Evolutionary conservation across 1,140 invertebrate species (phyloP).

Genomic region (Mya arenaria): DNA sequence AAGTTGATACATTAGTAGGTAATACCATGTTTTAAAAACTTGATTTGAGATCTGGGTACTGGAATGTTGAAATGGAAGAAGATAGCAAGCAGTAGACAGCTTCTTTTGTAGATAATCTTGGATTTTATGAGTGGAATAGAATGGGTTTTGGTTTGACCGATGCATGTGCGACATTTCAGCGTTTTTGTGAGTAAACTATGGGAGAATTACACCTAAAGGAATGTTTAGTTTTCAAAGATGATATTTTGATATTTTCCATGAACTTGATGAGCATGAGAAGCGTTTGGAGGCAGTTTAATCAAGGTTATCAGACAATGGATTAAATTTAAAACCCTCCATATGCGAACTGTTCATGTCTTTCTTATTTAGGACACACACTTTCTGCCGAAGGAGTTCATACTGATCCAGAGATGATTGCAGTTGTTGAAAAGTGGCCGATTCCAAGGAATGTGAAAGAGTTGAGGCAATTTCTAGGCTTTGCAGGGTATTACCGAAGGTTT

Average conservation of each 20-base stretch:
- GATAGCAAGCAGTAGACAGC: conserved; percentile 73
- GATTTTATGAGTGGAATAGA: conserved; percentile 28
- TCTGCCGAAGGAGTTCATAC: conserved; percentile 1
- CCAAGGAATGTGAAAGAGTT: conserved; percentile 27
- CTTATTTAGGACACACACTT: neutral
- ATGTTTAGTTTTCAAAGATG: conserved; percentile 21
- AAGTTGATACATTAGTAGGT: neutral
- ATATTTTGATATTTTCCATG: neutral
- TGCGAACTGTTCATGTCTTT: conserved; percentile 12
- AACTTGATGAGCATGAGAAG: neutral
- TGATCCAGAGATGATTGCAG: neutral
- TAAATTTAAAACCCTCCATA: conserved; percentile 8
- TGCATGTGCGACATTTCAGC: conserved; percentile 2
- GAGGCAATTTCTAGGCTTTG: conserved; percentile 15
- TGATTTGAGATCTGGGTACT: conserved; percentile 3
- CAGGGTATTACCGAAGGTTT: conserved; percentile 27
- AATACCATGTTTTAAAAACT: neutral
- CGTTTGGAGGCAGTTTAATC: conserved; percentile 3
- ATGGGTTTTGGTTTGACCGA: conserved; percentile 19
- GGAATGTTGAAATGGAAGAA: neutral
- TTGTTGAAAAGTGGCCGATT: conserved; percentile 30
- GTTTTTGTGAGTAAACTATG: conserved; percentile 11
- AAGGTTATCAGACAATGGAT: neutral
- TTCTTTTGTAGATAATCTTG: conserved; percentile 40
- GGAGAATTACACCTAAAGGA: conserved; percentile 37